Evolutionary conservation across 2,113 vertebrate genomes (phyloP).

Genomic region (Phocoena phocoena): DNA sequence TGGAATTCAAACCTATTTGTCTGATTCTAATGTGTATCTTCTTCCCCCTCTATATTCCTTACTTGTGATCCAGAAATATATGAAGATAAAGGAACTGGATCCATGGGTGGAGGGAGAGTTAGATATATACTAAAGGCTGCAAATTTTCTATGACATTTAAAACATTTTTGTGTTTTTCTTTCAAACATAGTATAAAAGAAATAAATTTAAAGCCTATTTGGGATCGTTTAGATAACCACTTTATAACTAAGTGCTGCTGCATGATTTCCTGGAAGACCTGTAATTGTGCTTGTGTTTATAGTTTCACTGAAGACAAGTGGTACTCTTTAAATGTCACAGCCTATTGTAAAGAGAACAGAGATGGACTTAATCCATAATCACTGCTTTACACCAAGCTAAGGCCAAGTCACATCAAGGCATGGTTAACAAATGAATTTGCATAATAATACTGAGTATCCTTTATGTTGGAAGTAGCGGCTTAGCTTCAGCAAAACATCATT

Average conservation of each 20-base stretch:
- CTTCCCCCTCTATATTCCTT: not conserved
- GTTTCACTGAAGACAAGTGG: slow-evolving; percentile 9
- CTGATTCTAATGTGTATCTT: not conserved
- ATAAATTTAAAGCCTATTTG: slow-evolving; percentile 39
- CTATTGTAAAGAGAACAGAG: slow-evolving; percentile 52
- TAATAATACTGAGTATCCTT: not conserved
- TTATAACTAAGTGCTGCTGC: not conserved
- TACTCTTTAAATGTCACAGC: slow-evolving; percentile 49
- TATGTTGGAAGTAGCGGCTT: not conserved
- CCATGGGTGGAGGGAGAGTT: not conserved
- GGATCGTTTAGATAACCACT: not conserved
- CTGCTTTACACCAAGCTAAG: not conserved
- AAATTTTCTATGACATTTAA: slow-evolving; percentile 24
- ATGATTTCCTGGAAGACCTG: slow-evolving; percentile 3
- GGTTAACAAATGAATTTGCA: not conserved
- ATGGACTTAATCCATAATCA: slow-evolving; percentile 28
- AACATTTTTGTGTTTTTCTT: slow-evolving; percentile 37
- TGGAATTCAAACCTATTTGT: not conserved
- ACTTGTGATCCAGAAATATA: not conserved
- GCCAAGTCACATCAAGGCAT: not conserved
- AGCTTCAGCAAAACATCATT: slow-evolving; percentile 27
- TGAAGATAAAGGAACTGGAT: not conserved
- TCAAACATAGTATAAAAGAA: slow-evolving; percentile 10
- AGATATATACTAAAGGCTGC: not conserved
- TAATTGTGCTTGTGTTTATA: slow-evolving; percentile 26